phyloP scores from a whole-genome alignment of 2,888 invertebrate genomes.

The Pseudoips prasinana region DNA sequence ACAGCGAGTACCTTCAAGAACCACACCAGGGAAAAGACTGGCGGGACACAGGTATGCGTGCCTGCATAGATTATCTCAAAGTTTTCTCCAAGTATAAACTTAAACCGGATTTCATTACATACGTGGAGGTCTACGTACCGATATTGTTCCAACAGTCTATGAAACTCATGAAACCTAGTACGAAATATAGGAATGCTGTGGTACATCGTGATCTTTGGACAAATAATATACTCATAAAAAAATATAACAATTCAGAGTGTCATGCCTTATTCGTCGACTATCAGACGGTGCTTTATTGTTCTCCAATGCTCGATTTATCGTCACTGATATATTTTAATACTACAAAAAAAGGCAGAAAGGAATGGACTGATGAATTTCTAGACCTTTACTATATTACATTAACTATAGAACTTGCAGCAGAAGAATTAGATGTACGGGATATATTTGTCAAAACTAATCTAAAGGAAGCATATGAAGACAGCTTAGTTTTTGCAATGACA shows the following conservation, averaged over 20 bases:
- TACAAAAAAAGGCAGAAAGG: slow-evolving; percentile 58
- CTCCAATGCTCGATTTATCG: slow-evolving; percentile 84
- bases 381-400: slow-evolving; percentile 79
- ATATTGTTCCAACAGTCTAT: slow-evolving; percentile 46
- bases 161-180: slow-evolving; percentile 60
- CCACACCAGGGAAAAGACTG: slow-evolving; percentile 42
- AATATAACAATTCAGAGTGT: slow-evolving; percentile 44
- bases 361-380: slow-evolving; percentile 67
- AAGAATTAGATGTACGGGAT: slow-evolving; percentile 40
- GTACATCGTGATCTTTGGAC: slow-evolving; percentile 84
- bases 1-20: slow-evolving; percentile 52
- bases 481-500: slow-evolving; percentile 57
- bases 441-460: slow-evolving; percentile 44
- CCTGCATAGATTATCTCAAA: slow-evolving; percentile 58
- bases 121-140: slow-evolving; percentile 43
- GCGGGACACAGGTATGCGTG: slow-evolving; percentile 62
- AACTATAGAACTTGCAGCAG: slow-evolving; percentile 55
- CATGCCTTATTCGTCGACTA: slow-evolving; percentile 85
- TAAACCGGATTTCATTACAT: slow-evolving; percentile 38
- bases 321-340: slow-evolving; percentile 81
- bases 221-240: slow-evolving; percentile 82
- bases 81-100: slow-evolving; percentile 54
- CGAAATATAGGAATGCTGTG: slow-evolving; percentile 71
- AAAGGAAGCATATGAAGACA: slow-evolving; percentile 48
- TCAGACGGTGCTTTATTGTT: slow-evolving; percentile 85